Base-by-base conservation (phyloP, 2,113 vertebrate species). In the Poicephalus gulielmi region DNA sequence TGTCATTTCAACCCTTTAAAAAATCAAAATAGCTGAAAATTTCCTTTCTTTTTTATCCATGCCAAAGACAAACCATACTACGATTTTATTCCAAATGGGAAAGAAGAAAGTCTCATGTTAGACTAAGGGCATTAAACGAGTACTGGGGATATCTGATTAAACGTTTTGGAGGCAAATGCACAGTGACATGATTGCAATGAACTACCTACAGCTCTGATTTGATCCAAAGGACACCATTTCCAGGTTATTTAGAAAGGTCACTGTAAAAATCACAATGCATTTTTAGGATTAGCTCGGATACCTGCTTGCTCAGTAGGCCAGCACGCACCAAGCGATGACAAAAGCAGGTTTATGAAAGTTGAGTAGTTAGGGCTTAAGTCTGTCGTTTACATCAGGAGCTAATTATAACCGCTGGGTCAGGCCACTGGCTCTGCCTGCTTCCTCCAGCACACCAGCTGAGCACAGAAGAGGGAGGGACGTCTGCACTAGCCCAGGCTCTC, bases 321-420 rank as follows among this genome's bases (percentile, higher is more conserved):
- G 92, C 47, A 75, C 11, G 3, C 79, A 74, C 28, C 68, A 37
- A 88, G 91, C 70, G 39, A 43, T 41, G 83, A 93, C 83, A 93
- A 94, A 93, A 94, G 94, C 83, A 94, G 84, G 87, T 96, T 88
- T 44, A 80, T 75, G 92, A 82, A 97, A 96, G 94, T 83, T 83
- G 92, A 94, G 96, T 23, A 93, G 83, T 86, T 49, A 15, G 2
- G 82, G 92, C 85, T 97, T 94, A 93, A 27, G 83, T 91, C 37
- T 0, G 5, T 41, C 15, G 5, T 62, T 94, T 76, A 89, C 89
- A 94, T 94, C 88, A 94, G 90, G 78, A 67, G 74, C 89, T 96
- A 95, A 97, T 97, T 96, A 96, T 92, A 96, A 93, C 14, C 3
- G 80, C 53, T 50, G 79, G 87, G 90, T 92, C 95, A 95, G 5